Conservation (phyloP, 1,140 invertebrate genomes). For the Camponotus vicinus region DNA sequence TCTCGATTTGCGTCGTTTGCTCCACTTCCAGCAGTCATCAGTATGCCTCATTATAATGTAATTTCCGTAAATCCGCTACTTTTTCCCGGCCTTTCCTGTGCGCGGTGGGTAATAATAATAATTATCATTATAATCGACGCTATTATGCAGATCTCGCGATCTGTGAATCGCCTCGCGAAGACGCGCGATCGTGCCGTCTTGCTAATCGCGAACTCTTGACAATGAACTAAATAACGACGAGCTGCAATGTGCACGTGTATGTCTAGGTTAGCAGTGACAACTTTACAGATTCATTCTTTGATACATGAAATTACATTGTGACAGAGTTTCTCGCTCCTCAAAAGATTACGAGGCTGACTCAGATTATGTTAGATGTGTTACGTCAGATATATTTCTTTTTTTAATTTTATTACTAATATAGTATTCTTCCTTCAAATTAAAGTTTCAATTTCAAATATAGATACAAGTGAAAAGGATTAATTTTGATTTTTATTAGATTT, state of each 20-base stretch:
- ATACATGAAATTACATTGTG: slow-evolving; percentile 78
- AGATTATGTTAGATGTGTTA: background rate
- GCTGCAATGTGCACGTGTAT: slow-evolving; percentile 62
- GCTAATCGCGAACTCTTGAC: slow-evolving; percentile 72
- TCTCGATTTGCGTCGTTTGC: background rate
- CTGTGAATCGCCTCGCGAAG: slow-evolving; percentile 53
- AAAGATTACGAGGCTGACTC: background rate
- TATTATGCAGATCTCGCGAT: slow-evolving; percentile 43
- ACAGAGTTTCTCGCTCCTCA: slow-evolving; percentile 69
- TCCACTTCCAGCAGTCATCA: slow-evolving; percentile 39
- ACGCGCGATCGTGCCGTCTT: slow-evolving; percentile 38
- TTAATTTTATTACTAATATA: background rate
- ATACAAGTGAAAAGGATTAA: background rate
- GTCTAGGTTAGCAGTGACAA: slow-evolving; percentile 83
- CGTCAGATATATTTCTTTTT: background rate
- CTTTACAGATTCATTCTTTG: slow-evolving; percentile 71
- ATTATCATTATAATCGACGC: slow-evolving; percentile 14
- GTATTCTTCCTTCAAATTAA: background rate
- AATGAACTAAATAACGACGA: slow-evolving; percentile 81
- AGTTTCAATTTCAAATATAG: background rate
- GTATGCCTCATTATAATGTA: slow-evolving; percentile 14
- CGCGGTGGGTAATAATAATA: background rate
- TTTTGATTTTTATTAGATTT: background rate
- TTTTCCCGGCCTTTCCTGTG: background rate
- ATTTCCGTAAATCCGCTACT: slow-evolving; percentile 31